A percentile compares a stretch with the other conserved stretches of the same genome.
phyloP scores from a whole-genome alignment of 2,888 invertebrate genomes.

The Leptinotarsa haldemani region DNA sequence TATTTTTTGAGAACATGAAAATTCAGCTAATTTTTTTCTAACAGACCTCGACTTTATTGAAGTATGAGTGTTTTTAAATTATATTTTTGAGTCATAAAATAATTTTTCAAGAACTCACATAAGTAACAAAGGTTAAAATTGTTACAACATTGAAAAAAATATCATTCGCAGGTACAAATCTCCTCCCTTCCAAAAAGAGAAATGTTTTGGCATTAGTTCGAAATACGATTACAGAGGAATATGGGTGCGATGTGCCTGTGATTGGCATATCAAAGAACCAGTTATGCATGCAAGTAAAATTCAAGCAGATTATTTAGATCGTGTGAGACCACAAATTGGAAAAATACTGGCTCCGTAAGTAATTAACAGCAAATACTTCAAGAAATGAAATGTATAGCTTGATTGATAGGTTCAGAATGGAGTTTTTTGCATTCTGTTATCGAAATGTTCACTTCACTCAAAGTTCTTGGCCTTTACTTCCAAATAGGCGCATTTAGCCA shows the following conservation, averaged over 20 bases:
- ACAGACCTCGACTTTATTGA: no score
- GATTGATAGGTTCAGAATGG: not conserved
- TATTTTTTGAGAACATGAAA: no score
- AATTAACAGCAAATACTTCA: not conserved
- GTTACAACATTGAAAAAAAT: not conserved
- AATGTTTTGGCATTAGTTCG: conserved; percentile 67
- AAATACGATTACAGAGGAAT: conserved; percentile 67
- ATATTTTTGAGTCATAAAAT: no score
- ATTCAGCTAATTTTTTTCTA: no score
- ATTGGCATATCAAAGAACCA: conserved; percentile 63
- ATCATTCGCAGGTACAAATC: conserved; percentile 54
- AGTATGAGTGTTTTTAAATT: no score
- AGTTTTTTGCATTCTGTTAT: not conserved
- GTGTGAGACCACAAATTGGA: conserved; percentile 63
- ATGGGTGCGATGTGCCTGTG: conserved; percentile 65
- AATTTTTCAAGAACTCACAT: not conserved
- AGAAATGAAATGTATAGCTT: no score
- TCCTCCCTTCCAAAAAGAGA: conserved; percentile 65
- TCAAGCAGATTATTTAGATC: conserved; percentile 65
- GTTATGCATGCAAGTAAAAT: conserved; percentile 63
- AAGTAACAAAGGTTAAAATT: not conserved
- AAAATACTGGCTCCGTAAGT: conserved; percentile 65
- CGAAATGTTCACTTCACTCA: no score
- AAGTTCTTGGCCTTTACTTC: no score
- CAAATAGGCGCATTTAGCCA: no score